These are phyloP conservation scores for Isoperla grammatica DNA, from an alignment of 2,888 invertebrate species.

Conservation along the genomic window DNA sequence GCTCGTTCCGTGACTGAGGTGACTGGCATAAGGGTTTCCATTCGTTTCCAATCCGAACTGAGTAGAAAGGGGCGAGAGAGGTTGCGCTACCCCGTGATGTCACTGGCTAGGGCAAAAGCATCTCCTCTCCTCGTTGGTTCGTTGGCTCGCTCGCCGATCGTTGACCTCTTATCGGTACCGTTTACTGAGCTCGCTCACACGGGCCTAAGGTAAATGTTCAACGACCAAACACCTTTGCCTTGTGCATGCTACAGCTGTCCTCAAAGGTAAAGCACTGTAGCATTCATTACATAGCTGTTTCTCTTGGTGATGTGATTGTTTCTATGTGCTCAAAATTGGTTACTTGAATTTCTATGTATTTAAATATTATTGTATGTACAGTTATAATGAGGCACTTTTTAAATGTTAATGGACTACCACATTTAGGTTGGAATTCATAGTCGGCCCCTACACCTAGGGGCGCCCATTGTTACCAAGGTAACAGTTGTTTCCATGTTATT, in stretches of 20 bases:
- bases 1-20: slow-evolving; percentile 5
- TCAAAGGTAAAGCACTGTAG: neutral
- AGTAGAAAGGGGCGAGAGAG: slow-evolving; percentile 19
- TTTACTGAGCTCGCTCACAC: slow-evolving; percentile 37
- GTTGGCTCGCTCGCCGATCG: slow-evolving; percentile 5
- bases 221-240: neutral
- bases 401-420: too few species aligned
- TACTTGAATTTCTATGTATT: neutral
- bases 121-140: neutral
- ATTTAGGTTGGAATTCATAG: too few species aligned
- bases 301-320: slow-evolving; percentile 1
- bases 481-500: too few species aligned
- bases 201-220: slow-evolving; percentile 46
- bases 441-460: too few species aligned
- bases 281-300: neutral
- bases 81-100: slow-evolving; percentile 28
- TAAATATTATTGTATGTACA: too few species aligned
- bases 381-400: too few species aligned
- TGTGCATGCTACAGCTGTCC: neutral
- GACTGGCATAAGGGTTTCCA: slow-evolving; percentile 1
- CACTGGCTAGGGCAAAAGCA: slow-evolving; percentile 25
- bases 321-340: slow-evolving; percentile 1
- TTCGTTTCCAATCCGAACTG: slow-evolving; percentile 14
- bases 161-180: slow-evolving; percentile 1
- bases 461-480: too few species aligned